phyloP scores from a whole-genome alignment of 2,888 invertebrate species.

The Ichneumon xanthorius region DNA sequence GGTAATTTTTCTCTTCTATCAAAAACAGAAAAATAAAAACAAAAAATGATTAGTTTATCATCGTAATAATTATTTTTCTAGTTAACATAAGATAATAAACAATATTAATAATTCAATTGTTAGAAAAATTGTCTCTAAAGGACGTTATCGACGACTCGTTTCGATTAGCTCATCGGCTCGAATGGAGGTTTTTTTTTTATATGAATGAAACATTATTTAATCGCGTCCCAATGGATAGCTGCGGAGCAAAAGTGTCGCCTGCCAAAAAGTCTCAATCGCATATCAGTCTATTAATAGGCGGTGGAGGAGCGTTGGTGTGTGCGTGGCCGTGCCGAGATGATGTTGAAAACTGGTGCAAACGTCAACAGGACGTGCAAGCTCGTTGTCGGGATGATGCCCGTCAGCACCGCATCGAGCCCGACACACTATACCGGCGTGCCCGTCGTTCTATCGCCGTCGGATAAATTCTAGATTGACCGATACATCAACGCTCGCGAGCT shows the following conservation, averaged over 20 bases:
- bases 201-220: conserved; percentile 17
- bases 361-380: conserved; percentile 36
- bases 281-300: conserved; percentile 17
- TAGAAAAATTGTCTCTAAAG: not conserved
- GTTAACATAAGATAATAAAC: not conserved
- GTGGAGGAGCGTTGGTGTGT: not conserved
- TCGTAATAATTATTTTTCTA: not conserved
- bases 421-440: not conserved
- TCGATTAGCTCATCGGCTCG: not conserved
- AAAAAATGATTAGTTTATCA: not conserved
- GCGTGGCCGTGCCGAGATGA: not conserved
- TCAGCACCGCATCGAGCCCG: conserved; percentile 19
- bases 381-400: conserved; percentile 36
- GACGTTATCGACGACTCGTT: not conserved
- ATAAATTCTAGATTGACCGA: conserved; percentile 36
- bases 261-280: conserved; percentile 21
- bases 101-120: too few relatives aligned
- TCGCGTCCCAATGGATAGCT: not conserved
- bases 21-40: too few relatives aligned
- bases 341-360: conserved; percentile 25
- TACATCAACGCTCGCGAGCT: conserved; percentile 15
- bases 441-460: conserved; percentile 18
- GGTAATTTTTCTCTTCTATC: too few relatives aligned
- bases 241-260: not conserved
- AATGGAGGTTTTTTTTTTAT: not conserved